Base-by-base conservation (phyloP, 2,113 vertebrate genomes). In the Shinisaurus crocodilurus region DNA sequence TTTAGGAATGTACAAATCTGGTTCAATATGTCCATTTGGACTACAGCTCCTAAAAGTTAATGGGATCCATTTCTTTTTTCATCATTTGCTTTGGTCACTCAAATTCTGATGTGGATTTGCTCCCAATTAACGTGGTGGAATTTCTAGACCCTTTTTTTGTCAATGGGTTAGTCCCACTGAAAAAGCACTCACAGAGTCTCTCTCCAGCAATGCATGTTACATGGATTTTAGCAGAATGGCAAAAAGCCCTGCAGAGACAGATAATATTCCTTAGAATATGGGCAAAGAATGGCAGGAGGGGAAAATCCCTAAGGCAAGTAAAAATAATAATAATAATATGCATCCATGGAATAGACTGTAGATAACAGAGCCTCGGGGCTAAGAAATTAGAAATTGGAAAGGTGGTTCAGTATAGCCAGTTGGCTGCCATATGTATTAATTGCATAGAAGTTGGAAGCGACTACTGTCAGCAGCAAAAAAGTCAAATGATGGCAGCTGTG, bases 11-110 rank as follows among this genome's bases (percentile, higher is more conserved):
- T 85, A 92, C 45, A 86, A 34, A 50, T 12, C 7, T 75, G 37
- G 74, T 80, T 91, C 90, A 85, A n/a, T 60, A 89, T 40, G 69
- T 89, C 86, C 40, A 79, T 16, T 65, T 87, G 85, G 88, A 89
- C 76, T 32, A 85, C 54, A 60, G 60, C 7, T 63, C 43, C 60
- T 87, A 87, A 86, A 84, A 89, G 0, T 82, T 63, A 23, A 88
- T n/a, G 0, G 0, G 43, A 87, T 74, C 69, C 81, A 0, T 1
- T 54, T 20, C 7, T 40, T 16, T 0, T 70, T 57, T n/a, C n/a
- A 63, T 74, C 34, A 72, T 77, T 25, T 4, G 37, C n/a, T 72
- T 70, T 54, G 32, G 27, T 27, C 20, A 25, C 79, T 91, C 86
- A 80, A 65, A 82, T 2, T 48, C 34, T 16, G 63, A 25, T 65